Base-by-base conservation (phyloP, 1,140 invertebrate species). In the Drosophila ohnishii region DNA sequence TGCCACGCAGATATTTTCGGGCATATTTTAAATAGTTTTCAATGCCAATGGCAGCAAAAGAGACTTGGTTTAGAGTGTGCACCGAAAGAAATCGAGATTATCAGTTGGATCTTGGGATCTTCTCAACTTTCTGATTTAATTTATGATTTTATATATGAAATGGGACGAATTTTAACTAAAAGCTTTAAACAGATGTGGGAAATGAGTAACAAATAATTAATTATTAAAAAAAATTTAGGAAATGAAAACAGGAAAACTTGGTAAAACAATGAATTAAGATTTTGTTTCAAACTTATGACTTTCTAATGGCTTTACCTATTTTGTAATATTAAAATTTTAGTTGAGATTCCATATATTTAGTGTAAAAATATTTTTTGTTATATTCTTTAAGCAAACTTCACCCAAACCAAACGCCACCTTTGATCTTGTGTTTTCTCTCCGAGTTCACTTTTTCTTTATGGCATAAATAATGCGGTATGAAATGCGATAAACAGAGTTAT, bases 401-500 rank as follows among this genome's bases (percentile, higher is more conserved):
- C 2, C 6, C 0, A 35, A 25, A 51, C 47, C 25, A 28, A 45
- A 50, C 45, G 42, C 53, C 58, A 63, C 48, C 45, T 61, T 78
- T 35, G 9, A 22, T 74, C 22, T 64, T 30, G 14, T 25, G 32
- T 71, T 35, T 61, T 73, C 48, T 62, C 56, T 14, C n/a, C 10
- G 40, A 28, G 59, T 39, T 59, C 58, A 55, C 51, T 55, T 64
- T 78, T 78, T 78, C 82, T 72, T 62, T 76, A 73, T 77, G 71
- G 72, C 83, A 88, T 88, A 87, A 87, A 87, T 87, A 87, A 88
- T 77, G 80, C 69, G 44, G 78, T 67, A 87, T 86, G 86, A 86
- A 83, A 71, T 65, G 61, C 66, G 72, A 88, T 86, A 86, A 88
- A 65, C 84, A 83, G 71, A 79, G 80, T 71, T 80, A 78, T 80